Conservation (phyloP, 2,888 invertebrate species). For the Trichopria drosophilae region DNA sequence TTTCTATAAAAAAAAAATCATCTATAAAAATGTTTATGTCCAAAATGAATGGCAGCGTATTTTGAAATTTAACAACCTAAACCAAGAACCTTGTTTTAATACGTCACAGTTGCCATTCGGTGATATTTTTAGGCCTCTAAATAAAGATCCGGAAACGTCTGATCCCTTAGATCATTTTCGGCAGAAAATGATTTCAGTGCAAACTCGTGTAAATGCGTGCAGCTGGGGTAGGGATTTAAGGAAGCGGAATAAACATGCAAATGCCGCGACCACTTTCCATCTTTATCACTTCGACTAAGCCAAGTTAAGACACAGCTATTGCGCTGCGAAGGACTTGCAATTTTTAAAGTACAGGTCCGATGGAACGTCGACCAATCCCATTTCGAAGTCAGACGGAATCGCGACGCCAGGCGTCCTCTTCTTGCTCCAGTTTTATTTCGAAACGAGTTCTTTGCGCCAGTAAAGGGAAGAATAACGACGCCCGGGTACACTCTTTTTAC, state of each 20-base stretch:
- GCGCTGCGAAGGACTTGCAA: slow-evolving; percentile 3
- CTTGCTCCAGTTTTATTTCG: slow-evolving; percentile 17
- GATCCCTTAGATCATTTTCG: no score
- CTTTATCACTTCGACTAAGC: slow-evolving; percentile 46
- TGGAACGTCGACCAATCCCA: slow-evolving; percentile 14
- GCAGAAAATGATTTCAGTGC: slow-evolving; percentile 24
- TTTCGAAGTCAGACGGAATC: slow-evolving; percentile 6
- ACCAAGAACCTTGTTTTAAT: no score
- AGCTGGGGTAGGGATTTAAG: slow-evolving; percentile 42
- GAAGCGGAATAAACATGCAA: slow-evolving; percentile 51
- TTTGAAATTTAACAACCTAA: no score
- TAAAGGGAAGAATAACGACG: no score
- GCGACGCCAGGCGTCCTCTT: slow-evolving; percentile 12
- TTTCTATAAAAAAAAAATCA: no score
- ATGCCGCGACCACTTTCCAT: slow-evolving; percentile 47
- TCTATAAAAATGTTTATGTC: no score
- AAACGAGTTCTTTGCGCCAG: no score
- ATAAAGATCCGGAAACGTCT: no score
- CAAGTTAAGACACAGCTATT: slow-evolving; percentile 34
- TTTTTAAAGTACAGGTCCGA: slow-evolving; percentile 6
- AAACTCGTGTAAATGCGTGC: slow-evolving; percentile 12
- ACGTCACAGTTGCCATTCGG: no score
- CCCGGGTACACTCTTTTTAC: no score
- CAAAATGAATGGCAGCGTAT: no score
- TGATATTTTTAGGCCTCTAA: no score